A percentile compares a stretch with the other conserved stretches of the same genome.
Evolutionary conservation across 2,113 vertebrate genomes (phyloP).

Genomic region (Oryzias celebensis): DNA sequence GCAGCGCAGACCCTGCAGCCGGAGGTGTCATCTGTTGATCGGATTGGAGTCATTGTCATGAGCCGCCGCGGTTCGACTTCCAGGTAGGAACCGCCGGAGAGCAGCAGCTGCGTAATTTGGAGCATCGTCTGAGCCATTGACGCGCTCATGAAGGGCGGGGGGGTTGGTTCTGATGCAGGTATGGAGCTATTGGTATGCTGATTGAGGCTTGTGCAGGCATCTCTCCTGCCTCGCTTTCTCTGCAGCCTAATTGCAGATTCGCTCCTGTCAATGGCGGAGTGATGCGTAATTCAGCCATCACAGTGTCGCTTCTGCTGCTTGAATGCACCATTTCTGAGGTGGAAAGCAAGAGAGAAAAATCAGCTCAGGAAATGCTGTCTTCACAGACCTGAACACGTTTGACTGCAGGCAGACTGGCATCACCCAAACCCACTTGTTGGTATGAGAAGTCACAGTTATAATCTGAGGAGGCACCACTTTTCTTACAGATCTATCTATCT

Average conservation of each 20-base stretch:
- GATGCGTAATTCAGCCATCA: constrained; percentile 41
- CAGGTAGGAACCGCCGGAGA: constrained; percentile 53
- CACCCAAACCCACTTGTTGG: constrained; percentile 60
- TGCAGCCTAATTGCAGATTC: constrained; percentile 37
- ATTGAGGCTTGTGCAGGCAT: constrained; percentile 34
- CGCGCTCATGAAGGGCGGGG: background rate
- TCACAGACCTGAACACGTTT: background rate
- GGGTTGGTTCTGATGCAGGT: constrained; percentile 27
- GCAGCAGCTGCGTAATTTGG: background rate
- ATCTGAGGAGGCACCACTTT: background rate
- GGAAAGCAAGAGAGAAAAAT: background rate
- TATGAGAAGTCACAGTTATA: constrained; percentile 18
- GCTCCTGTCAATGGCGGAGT: constrained; percentile 35
- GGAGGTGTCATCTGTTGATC: constrained; percentile 62
- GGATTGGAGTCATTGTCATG: constrained; percentile 61
- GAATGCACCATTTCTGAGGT: constrained; percentile 26
- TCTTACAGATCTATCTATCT: background rate
- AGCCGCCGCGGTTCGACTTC: constrained; percentile 47
- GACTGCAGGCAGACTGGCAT: constrained; percentile 19
- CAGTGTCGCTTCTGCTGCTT: constrained; percentile 19
- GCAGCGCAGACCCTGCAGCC: constrained; percentile 23
- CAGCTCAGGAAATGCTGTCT: constrained; percentile 8
- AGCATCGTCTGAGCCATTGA: background rate
- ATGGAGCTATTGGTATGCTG: constrained; percentile 52
- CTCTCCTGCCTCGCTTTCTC: constrained; percentile 16